Conservation (phyloP, 2,113 vertebrate species). For the Empidonax traillii region DNA sequence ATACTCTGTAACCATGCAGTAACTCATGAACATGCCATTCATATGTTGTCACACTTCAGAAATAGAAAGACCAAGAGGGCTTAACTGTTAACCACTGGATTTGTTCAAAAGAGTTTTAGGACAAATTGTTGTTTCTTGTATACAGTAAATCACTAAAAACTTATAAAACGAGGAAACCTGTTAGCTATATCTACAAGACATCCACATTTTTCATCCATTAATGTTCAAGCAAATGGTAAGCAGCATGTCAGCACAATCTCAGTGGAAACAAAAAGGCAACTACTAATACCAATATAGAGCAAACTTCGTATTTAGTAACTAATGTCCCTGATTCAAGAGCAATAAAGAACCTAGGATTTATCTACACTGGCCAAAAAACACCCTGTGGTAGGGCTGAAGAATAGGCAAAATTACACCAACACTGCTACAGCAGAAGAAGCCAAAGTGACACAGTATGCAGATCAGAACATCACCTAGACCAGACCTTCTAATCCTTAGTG, state of each 20-base stretch:
- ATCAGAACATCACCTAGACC: neutral
- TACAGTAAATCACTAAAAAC: neutral
- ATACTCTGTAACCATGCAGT: neutral
- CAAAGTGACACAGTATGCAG: neutral
- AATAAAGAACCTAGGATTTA: neutral
- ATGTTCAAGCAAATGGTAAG: neutral
- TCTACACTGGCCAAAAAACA: neutral
- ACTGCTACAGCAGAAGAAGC: neutral
- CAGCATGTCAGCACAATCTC: neutral
- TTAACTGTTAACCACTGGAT: neutral
- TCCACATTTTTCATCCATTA: neutral
- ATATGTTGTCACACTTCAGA: neutral
- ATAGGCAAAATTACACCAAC: neutral
- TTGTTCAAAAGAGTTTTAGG: neutral
- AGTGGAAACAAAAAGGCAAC: neutral
- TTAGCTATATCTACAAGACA: neutral
- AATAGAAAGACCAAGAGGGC: neutral
- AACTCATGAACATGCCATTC: conserved; percentile 45
- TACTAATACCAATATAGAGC: neutral
- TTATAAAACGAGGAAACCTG: neutral
- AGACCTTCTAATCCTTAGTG: neutral
- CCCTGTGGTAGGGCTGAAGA: neutral
- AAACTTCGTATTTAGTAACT: neutral
- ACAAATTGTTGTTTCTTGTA: neutral
- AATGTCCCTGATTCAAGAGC: neutral